phyloP scores from a whole-genome alignment of 1,140 invertebrate species.

The Cherax quadricarinatus region DNA sequence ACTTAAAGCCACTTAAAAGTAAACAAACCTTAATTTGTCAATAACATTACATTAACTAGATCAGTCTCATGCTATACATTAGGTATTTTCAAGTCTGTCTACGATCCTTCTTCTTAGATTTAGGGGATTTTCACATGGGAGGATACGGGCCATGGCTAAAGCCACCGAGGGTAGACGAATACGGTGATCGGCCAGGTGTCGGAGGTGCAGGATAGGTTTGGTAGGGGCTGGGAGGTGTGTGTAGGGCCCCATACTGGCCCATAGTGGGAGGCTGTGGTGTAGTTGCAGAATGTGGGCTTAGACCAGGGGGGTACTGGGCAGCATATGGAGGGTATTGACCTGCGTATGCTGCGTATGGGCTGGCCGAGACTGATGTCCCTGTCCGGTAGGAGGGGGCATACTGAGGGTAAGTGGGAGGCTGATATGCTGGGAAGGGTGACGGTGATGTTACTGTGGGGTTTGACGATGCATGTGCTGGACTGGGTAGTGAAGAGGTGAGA shows the following conservation, averaged over 20 bases:
- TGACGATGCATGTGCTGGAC: slow-evolving; percentile 24
- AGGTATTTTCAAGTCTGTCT: slow-evolving; percentile 13
- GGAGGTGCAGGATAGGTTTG: slow-evolving; percentile 44
- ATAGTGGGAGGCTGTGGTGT: slow-evolving; percentile 26
- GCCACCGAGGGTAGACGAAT: slow-evolving; percentile 7
- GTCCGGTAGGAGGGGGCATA: slow-evolving; percentile 35
- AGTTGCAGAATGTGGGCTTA: slow-evolving; percentile 23
- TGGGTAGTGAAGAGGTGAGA: slow-evolving; percentile 5
- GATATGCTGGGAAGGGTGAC: slow-evolving; percentile 25
- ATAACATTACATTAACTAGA: background rate
- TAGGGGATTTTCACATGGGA: slow-evolving; percentile 25
- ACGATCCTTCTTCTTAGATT: background rate
- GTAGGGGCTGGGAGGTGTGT: slow-evolving; percentile 44
- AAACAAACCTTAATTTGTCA: slow-evolving; percentile 34
- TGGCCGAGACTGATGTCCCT: slow-evolving; percentile 35
- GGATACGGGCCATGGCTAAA: slow-evolving; percentile 59
- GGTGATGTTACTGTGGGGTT: slow-evolving; percentile 15
- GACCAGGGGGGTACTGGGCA: slow-evolving; percentile 39
- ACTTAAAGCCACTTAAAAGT: slow-evolving; percentile 39
- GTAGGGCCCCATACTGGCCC: slow-evolving; percentile 43
- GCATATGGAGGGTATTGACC: slow-evolving; percentile 40
- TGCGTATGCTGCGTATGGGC: slow-evolving; percentile 37
- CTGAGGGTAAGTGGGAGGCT: slow-evolving; percentile 35
- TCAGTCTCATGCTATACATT: slow-evolving; percentile 28
- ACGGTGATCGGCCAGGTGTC: slow-evolving; percentile 39